Base-by-base conservation (phyloP, 2,888 invertebrate species). In the Geophilus truncorum region DNA sequence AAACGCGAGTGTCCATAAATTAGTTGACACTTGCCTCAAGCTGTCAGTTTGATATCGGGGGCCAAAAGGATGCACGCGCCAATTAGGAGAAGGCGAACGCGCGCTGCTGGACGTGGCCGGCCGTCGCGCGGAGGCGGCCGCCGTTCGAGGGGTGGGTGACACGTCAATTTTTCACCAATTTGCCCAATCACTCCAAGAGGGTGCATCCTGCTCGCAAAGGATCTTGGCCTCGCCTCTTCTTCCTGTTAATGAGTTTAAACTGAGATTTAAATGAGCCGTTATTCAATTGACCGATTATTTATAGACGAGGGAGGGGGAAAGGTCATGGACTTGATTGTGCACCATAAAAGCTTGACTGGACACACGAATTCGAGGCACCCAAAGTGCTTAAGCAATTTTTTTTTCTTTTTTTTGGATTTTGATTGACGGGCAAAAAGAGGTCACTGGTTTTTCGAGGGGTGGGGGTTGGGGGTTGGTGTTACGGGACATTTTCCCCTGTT, bases 21-120 rank as follows among this genome's bases (percentile, higher is more conserved):
- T 70, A 70, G 25, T 28, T 70, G 70, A 70, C 70, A 25, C 28
- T 70, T 70, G 70, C 28, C 70, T 70, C 10, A 3, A 23, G 28
- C 70, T 70, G 51, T 51, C 51, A 51, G 51, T 70, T 25, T 70
- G 70, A 70, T 70, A 28, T 70, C 70, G 70, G 77, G 77, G 77
- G 77, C 77, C 77, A 77, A 32, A 70, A 70, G 70, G 70, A 70
- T 70, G 70, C 34, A 77, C 77, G 77, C 77, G 77, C 36, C 36
- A 36, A 36, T 77, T 77, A 32, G 15, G 76, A 36, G 75, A 30
- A 12, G 30, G 76, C 25, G 76, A 28, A 30, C n/a, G 76, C 12
- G 62, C 7, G 62, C 12, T 15, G 21, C 25, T 21, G 70, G 70
- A n/a, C 25, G 21, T 10, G 62, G n/a, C 12, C 62, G 62, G 21